phyloP scores from a whole-genome alignment of 2,797 vertebrate genomes.

The Lerista edwardsae region DNA sequence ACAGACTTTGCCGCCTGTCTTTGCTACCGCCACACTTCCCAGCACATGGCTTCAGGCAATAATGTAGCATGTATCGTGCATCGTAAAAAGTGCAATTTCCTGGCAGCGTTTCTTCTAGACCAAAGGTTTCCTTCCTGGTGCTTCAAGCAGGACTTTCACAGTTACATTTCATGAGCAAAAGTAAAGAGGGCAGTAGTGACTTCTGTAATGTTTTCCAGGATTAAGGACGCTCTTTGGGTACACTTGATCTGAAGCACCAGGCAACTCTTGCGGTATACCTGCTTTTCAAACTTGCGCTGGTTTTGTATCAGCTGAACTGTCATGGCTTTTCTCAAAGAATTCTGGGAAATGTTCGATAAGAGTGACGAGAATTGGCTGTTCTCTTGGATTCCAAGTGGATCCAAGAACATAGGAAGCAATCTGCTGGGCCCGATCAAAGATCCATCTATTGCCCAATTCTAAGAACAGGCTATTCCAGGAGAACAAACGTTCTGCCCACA shows the following conservation, averaged over 20 bases:
- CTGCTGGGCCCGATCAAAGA: too few species aligned
- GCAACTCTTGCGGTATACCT: background rate
- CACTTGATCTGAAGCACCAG: background rate
- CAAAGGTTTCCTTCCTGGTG: slow-evolving; percentile 40
- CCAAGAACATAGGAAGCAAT: too few species aligned
- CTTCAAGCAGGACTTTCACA: background rate
- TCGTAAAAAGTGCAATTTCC: slow-evolving; percentile 68
- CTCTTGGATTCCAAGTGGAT: background rate
- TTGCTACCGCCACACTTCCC: slow-evolving; percentile 40
- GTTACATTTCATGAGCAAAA: background rate
- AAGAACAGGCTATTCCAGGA: too few species aligned
- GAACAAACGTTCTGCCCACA: too few species aligned
- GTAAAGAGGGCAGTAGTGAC: background rate
- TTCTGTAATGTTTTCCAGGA: background rate
- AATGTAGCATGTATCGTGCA: background rate
- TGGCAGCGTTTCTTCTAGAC: slow-evolving; percentile 49
- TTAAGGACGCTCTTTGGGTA: background rate
- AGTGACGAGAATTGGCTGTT: background rate
- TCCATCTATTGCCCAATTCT: too few species aligned
- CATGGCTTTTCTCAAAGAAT: background rate
- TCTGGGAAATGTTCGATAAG: background rate
- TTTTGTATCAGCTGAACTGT: background rate
- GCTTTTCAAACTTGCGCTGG: background rate
- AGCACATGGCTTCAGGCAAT: slow-evolving; percentile 42
- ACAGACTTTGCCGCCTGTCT: slow-evolving; percentile 48